Conservation (phyloP, 2,888 invertebrate genomes). For the Phalera bucephala region DNA sequence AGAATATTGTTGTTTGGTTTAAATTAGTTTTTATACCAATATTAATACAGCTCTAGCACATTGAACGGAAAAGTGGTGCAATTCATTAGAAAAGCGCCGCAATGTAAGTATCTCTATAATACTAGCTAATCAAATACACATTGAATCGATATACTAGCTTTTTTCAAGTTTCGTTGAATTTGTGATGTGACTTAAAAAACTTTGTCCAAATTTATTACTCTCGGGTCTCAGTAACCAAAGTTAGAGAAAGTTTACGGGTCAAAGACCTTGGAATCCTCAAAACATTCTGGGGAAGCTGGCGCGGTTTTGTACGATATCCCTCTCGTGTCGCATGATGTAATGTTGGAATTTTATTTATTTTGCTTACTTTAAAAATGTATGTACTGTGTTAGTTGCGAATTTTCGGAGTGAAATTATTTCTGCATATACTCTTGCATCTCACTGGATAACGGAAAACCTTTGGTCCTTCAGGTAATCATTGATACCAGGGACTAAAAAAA, state of each 20-base stretch:
- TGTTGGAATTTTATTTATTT: background rate
- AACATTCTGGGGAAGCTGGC: slow-evolving; percentile 49
- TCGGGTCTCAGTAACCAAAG: slow-evolving; percentile 41
- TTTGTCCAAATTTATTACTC: slow-evolving; percentile 56
- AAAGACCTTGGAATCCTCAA: slow-evolving; percentile 52
- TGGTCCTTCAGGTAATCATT: too few relatives aligned
- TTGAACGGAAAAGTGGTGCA: too few relatives aligned
- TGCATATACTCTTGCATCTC: too few relatives aligned
- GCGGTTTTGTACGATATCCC: slow-evolving; percentile 8
- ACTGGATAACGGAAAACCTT: too few relatives aligned
- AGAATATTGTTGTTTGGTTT: too few relatives aligned
- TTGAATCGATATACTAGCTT: background rate
- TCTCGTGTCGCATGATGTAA: background rate
- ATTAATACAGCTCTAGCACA: too few relatives aligned
- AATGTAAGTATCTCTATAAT: too few relatives aligned
- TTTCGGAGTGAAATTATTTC: too few relatives aligned
- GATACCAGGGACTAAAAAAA: too few relatives aligned
- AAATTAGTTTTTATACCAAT: too few relatives aligned
- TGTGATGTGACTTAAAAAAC: slow-evolving; percentile 38
- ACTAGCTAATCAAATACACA: background rate
- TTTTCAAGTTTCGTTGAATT: slow-evolving; percentile 18
- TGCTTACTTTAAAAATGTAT: background rate
- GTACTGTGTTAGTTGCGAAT: too few relatives aligned
- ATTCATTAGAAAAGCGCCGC: too few relatives aligned
- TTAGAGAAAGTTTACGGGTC: slow-evolving; percentile 63